These are phyloP conservation scores for Toxotes lorentzi DNA, from an alignment of 2,797 vertebrate genomes.

Conservation along the genomic window DNA sequence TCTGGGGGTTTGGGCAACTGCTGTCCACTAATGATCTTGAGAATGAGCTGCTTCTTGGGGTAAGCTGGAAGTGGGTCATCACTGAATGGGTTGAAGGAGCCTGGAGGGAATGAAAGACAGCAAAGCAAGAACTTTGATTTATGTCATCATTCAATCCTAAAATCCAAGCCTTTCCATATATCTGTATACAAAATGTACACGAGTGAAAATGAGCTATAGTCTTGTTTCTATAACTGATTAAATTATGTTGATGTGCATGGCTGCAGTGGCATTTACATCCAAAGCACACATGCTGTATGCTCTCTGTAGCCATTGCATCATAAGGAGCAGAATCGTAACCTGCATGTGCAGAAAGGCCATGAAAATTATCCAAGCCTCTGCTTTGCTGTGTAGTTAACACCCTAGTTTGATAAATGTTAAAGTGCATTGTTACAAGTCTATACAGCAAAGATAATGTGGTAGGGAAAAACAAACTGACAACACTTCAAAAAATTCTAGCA, in stretches of 20 bases:
- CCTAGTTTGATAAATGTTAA: background rate
- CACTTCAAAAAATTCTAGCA: background rate
- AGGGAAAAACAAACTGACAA: background rate
- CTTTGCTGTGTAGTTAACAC: background rate
- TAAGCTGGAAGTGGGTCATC: conserved; percentile 95
- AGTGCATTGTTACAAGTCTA: background rate
- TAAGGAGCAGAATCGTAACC: background rate
- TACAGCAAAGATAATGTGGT: background rate
- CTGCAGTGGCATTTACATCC: background rate
- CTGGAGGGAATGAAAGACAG: conserved; percentile 77
- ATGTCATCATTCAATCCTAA: conserved; percentile 48
- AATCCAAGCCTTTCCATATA: background rate
- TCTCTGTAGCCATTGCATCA: background rate
- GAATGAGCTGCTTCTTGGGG: conserved; percentile 96
- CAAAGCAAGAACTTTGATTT: conserved; percentile 55
- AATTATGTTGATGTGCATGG: background rate
- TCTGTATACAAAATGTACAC: background rate
- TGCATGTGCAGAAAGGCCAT: background rate
- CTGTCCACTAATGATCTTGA: conserved; percentile 98
- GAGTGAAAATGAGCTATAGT: background rate
- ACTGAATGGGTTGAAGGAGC: conserved; percentile 94
- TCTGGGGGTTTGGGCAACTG: conserved; percentile 98
- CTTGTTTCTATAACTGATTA: background rate
- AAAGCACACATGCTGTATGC: background rate
- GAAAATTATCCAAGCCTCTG: background rate